Conservation (phyloP, 2,113 vertebrate genomes). For the Rhea pennata region DNA sequence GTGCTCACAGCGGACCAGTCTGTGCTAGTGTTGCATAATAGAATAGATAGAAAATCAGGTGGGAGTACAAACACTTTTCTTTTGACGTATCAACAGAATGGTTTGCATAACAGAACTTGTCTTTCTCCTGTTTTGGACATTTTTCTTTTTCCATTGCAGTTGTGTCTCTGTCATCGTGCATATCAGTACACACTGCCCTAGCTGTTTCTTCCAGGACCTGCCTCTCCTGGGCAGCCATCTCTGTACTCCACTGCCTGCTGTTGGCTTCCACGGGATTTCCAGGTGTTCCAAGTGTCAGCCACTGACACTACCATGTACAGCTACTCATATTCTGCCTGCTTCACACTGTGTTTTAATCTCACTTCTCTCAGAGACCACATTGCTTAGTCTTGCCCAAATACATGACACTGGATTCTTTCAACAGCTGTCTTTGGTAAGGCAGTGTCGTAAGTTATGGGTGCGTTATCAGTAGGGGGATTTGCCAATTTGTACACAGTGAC, state of each 20-base stretch:
- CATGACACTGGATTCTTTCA: not conserved
- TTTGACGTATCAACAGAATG: not conserved
- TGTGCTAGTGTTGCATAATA: constrained; percentile 20
- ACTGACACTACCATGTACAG: not conserved
- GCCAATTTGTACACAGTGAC: not conserved
- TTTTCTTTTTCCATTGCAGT: not conserved
- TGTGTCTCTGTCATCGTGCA: not conserved
- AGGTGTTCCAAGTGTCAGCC: not conserved
- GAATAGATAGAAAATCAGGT: constrained; percentile 44
- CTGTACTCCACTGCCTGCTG: not conserved
- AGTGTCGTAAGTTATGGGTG: not conserved
- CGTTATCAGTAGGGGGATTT: fast-evolving
- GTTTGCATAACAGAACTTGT: constrained; percentile 8
- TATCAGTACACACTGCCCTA: not conserved
- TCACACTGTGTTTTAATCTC: not conserved
- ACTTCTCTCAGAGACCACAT: not conserved
- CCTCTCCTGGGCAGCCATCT: not conserved
- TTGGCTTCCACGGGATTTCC: not conserved
- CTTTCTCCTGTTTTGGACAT: not conserved
- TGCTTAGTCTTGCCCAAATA: not conserved
- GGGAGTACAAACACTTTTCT: not conserved
- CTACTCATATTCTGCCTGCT: not conserved
- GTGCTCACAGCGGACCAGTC: not conserved
- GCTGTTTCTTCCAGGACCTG: not conserved
- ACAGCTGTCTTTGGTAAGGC: not conserved